Evolutionary conservation across 2,113 vertebrate species (phyloP).

Genomic region (Rhea pennata): DNA sequence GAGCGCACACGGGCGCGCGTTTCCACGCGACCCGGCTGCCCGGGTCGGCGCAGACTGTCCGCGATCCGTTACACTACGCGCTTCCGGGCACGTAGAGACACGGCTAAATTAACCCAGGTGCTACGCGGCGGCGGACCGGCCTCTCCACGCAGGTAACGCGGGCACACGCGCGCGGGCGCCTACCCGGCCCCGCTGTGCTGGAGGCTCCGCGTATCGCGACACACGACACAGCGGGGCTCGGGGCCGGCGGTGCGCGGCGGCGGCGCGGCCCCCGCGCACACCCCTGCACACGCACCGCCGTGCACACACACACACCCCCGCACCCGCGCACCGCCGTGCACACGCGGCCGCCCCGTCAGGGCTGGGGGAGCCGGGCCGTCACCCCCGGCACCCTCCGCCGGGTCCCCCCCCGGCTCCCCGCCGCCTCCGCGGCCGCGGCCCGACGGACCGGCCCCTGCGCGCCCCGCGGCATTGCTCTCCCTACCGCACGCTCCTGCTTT

Average conservation of each 20-base stretch:
- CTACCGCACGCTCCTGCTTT: background rate
- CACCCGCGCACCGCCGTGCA: background rate
- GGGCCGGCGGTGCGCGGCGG: background rate
- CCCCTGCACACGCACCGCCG: background rate
- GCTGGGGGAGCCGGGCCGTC: background rate
- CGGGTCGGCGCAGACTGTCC: background rate
- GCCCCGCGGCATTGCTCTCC: background rate
- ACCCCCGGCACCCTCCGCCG: background rate
- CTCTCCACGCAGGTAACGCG: background rate
- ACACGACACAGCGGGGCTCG: background rate
- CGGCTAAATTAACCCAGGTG: background rate
- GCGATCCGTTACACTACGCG: too few species aligned
- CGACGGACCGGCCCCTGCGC: background rate
- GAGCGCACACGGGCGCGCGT: background rate
- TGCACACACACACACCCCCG: background rate
- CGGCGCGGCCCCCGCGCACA: background rate
- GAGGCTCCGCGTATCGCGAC: background rate
- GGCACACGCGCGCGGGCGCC: background rate
- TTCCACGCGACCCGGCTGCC: background rate
- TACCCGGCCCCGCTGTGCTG: background rate
- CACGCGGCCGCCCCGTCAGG: background rate
- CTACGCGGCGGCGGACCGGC: background rate
- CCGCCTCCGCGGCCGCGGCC: background rate
- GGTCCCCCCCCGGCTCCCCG: background rate
- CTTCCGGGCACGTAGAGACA: background rate